phyloP scores from a whole-genome alignment of 2,113 vertebrate genomes.

The Mirza zaza region DNA sequence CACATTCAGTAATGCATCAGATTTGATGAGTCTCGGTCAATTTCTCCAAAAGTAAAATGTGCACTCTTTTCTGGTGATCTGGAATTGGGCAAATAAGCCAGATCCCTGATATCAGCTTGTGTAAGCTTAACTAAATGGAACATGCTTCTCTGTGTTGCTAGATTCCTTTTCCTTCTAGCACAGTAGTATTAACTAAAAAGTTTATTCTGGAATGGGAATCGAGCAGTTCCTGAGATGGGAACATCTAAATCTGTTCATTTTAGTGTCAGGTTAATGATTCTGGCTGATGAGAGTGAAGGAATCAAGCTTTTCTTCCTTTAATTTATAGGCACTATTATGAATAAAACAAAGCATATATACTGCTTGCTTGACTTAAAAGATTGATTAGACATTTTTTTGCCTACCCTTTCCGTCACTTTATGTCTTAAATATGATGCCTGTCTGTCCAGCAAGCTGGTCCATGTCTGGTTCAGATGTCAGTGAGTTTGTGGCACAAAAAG shows the following conservation, averaged over 20 bases:
- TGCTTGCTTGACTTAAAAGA: slow-evolving; percentile 12
- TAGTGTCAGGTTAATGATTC: not conserved
- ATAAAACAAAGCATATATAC: not conserved
- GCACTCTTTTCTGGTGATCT: not conserved
- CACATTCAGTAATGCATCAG: not conserved
- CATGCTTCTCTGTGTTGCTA: not conserved
- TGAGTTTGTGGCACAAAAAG: not conserved
- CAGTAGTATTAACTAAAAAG: not conserved
- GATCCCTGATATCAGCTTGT: not conserved
- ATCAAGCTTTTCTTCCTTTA: slow-evolving; percentile 7
- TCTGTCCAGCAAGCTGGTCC: not conserved
- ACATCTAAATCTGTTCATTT: not conserved
- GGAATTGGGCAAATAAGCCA: not conserved
- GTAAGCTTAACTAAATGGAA: not conserved
- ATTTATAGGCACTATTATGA: not conserved
- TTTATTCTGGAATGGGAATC: not conserved
- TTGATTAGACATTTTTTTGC: not conserved
- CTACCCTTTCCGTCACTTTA: not conserved
- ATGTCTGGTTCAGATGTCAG: not conserved
- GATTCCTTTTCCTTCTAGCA: not conserved
- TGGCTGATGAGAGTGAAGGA: not conserved
- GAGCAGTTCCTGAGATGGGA: not conserved
- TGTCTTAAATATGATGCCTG: not conserved
- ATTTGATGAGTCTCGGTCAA: not conserved
- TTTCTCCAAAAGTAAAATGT: slow-evolving; percentile 27